A percentile compares a stretch with the other conserved stretches of the same genome.
Evolutionary conservation across 2,113 vertebrate species (phyloP).

Genomic region (Marmota monax): DNA sequence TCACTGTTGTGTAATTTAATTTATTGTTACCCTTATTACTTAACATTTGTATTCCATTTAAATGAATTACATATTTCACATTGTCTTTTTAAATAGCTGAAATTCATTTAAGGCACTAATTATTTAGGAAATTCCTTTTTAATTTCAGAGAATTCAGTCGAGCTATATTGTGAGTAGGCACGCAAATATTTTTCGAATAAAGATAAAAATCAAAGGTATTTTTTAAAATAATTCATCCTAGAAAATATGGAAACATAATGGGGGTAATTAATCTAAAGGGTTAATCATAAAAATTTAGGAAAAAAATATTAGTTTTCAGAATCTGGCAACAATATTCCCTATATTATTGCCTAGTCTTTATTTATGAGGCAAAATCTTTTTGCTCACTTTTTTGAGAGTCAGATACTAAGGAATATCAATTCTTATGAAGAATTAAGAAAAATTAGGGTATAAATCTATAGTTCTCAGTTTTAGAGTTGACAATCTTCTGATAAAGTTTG

Average conservation of each 20-base stretch:
- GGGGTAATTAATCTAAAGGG: not conserved
- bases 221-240: not conserved
- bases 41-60: not conserved
- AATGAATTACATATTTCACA: not conserved
- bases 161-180: not conserved
- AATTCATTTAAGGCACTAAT: not conserved
- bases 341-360: not conserved
- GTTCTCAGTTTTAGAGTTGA: not conserved
- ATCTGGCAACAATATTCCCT: not conserved
- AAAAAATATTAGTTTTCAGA: not conserved
- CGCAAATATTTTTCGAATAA: not conserved
- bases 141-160: not conserved
- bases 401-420: not conserved
- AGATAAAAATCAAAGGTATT: not conserved
- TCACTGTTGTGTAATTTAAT: not conserved
- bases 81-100: conserved; percentile 14
- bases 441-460: not conserved
- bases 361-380: not conserved
- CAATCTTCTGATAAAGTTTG: not conserved
- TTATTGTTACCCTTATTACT: not conserved
- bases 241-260: not conserved
- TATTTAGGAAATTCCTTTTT: not conserved
- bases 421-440: not conserved
- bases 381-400: not conserved
- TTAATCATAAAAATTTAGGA: not conserved